These are phyloP conservation scores for Nycteola revayana DNA, from an alignment of 2,888 invertebrate genomes.

Conservation along the genomic window DNA sequence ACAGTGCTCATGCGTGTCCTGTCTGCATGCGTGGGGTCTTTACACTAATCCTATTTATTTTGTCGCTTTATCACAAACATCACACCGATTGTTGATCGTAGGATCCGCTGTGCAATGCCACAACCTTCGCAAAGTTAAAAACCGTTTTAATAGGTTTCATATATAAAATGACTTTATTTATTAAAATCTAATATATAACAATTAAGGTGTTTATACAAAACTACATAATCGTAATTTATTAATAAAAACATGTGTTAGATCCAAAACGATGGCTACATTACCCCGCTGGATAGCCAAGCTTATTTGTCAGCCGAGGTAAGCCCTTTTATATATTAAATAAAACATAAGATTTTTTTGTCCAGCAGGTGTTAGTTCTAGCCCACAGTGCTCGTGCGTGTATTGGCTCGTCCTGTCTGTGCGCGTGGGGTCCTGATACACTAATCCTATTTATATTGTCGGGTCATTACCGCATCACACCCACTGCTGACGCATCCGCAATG, in stretches of 20 bases:
- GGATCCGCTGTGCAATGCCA: slow-evolving; percentile 39
- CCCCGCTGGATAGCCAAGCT: too few relatives aligned
- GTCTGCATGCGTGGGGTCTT: slow-evolving; percentile 77
- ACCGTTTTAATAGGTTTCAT: too few relatives aligned
- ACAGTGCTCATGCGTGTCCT: slow-evolving; percentile 50
- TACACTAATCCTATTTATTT: slow-evolving; percentile 73
- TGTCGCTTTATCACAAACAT: slow-evolving; percentile 68
- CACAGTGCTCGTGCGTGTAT: slow-evolving; percentile 42
- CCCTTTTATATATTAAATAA: too few relatives aligned
- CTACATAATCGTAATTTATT: too few relatives aligned
- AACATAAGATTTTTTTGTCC: slow-evolving; percentile 7
- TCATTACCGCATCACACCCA: slow-evolving; percentile 70
- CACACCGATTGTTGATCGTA: slow-evolving; percentile 58
- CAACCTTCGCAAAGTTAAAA: slow-evolving; percentile 11
- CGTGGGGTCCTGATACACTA: slow-evolving; percentile 73
- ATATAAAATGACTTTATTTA: too few relatives aligned
- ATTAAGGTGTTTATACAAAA: too few relatives aligned
- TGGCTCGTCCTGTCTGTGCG: slow-evolving; percentile 75
- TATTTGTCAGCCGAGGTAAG: too few relatives aligned
- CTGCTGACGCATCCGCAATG: slow-evolving; percentile 47
- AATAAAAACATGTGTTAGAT: too few relatives aligned
- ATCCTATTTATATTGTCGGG: slow-evolving; percentile 74
- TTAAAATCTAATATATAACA: too few relatives aligned
- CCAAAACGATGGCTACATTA: too few relatives aligned
- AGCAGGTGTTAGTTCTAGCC: neutral